These are phyloP conservation scores for Tetramorium simillimum DNA, from an alignment of 1,140 invertebrate species.

Conservation along the genomic window DNA sequence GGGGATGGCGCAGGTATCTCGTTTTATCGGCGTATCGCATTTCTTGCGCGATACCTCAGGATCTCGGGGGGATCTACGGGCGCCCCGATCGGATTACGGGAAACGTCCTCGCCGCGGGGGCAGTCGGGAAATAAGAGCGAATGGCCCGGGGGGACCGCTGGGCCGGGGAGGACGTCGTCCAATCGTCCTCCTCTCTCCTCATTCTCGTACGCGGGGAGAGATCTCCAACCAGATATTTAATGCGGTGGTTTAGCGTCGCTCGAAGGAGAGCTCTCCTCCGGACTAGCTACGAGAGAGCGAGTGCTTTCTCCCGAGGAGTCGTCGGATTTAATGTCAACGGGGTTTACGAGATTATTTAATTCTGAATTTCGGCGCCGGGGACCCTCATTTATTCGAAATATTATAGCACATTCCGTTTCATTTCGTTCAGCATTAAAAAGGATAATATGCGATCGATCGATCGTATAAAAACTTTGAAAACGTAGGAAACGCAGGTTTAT, in stretches of 20 bases:
- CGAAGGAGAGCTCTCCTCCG: neutral
- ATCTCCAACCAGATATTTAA: neutral
- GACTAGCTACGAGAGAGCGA: neutral
- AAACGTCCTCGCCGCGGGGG: constrained; percentile 60
- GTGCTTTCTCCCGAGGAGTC: neutral
- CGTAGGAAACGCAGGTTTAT: neutral
- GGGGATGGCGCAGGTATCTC: constrained; percentile 29
- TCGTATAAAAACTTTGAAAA: neutral
- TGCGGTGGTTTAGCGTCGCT: neutral
- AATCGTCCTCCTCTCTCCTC: neutral
- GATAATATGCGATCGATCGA: neutral
- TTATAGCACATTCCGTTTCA: too few relatives aligned
- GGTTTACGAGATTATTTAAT: neutral
- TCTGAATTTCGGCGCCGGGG: neutral
- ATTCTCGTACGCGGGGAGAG: neutral
- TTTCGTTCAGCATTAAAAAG: neutral
- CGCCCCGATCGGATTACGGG: constrained; percentile 59
- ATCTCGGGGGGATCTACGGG: constrained; percentile 45
- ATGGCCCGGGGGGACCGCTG: too few relatives aligned
- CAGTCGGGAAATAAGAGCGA: constrained; percentile 41
- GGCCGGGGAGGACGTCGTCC: neutral
- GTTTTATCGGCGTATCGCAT: constrained; percentile 75
- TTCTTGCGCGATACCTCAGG: constrained; percentile 63
- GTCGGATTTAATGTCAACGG: neutral
- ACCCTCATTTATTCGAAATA: neutral